phyloP scores from a whole-genome alignment of 2,113 vertebrate species.

The Paradoxurus hermaphroditus region DNA sequence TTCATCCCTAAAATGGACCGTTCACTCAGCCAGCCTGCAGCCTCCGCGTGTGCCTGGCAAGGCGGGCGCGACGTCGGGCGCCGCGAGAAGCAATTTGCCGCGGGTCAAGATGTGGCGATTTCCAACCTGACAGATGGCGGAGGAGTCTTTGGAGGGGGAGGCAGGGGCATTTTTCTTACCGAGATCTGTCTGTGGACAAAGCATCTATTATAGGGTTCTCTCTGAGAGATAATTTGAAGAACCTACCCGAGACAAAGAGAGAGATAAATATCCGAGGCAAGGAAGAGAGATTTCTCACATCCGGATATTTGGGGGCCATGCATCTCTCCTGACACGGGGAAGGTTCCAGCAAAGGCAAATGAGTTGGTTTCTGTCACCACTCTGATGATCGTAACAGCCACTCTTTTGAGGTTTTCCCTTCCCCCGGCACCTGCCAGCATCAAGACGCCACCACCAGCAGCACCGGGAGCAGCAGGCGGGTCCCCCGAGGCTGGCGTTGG shows the following conservation, averaged over 20 bases:
- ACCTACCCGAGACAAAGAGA: neutral
- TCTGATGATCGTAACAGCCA: rapidly evolving
- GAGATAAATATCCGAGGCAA: neutral
- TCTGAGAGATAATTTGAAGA: slow-evolving; percentile 42
- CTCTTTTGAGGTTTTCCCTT: neutral
- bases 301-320: neutral
- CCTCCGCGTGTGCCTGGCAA: rapidly evolving
- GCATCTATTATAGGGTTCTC: neutral
- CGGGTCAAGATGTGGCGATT: slow-evolving; percentile 60
- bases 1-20: neutral
- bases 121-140: slow-evolving; percentile 29
- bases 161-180: slow-evolving; percentile 6
- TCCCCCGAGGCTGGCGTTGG: neutral
- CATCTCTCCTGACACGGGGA: neutral
- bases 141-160: neutral
- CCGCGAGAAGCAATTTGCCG: slow-evolving; percentile 16
- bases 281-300: slow-evolving; percentile 7
- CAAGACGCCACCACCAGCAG: neutral
- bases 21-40: neutral
- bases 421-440: neutral
- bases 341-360: neutral
- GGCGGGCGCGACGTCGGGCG: rapidly evolving
- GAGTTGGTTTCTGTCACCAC: neutral
- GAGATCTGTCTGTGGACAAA: slow-evolving; percentile 50
- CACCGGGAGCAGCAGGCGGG: too few species aligned